These are phyloP conservation scores for Aulostomus chinensis DNA, from an alignment of 2,797 vertebrate species.

Conservation along the genomic window DNA sequence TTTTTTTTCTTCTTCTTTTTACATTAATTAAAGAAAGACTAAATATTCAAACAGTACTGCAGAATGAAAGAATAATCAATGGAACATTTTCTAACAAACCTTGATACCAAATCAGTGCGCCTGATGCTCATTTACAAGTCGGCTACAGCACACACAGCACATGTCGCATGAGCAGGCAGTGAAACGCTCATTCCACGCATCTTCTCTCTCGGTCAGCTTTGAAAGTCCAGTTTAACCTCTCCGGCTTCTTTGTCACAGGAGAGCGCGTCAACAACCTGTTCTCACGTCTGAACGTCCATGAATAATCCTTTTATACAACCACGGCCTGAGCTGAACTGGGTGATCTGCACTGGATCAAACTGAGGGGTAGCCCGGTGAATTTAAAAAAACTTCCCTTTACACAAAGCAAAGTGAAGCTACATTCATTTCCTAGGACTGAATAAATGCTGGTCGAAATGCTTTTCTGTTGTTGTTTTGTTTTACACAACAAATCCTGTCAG, in stretches of 20 bases:
- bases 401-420: neutral
- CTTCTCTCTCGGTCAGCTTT: conserved; percentile 22
- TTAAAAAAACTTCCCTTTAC: neutral
- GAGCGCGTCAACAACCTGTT: conserved; percentile 14
- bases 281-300: conserved; percentile 16
- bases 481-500: too few species aligned
- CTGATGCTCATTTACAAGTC: conserved; percentile 52
- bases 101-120: conserved; percentile 50
- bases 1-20: conserved; percentile 50
- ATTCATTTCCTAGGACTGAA: neutral
- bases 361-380: neutral
- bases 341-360: neutral
- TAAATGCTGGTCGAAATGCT: neutral
- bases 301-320: conserved; percentile 21
- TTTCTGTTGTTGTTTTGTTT: neutral
- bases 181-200: conserved; percentile 71
- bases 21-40: conserved; percentile 63
- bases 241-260: conserved; percentile 14
- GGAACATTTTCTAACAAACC: conserved; percentile 55
- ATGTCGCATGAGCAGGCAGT: conserved; percentile 74
- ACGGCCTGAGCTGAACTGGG: conserved; percentile 30
- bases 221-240: conserved; percentile 19
- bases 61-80: conserved; percentile 41
- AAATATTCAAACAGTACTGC: conserved; percentile 61
- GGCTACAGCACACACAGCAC: conserved; percentile 65